phyloP scores from a whole-genome alignment of 2,113 vertebrate species.

The rabbit (Oryctolagus cuniculus) region mOryCun1.1 NC_091437.1:13975001-13975500 shows the following conservation, averaged over 20 bases:
- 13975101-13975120: neutral
- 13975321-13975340: constrained; percentile 77
- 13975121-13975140: constrained; percentile 64
- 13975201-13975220: constrained; percentile 81
- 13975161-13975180: constrained; percentile 71
- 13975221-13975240: constrained; percentile 83
- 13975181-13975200: constrained; percentile 79
- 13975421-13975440: neutral
- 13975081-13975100: neutral
- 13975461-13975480: neutral
- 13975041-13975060: neutral
- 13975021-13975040: neutral
- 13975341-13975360: constrained; percentile 74
- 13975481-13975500: neutral
- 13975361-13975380: neutral
- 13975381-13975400: constrained; percentile 72
- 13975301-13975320: constrained; percentile 76
- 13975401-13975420: constrained; percentile 13
- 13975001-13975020: neutral
- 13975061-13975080: neutral
- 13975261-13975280: neutral
- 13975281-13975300: constrained; percentile 57
- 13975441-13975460: constrained; percentile 37
- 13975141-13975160: constrained; percentile 74
- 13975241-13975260: constrained; percentile 80